These are phyloP conservation scores for Prochilodus magdalenae DNA, from an alignment of 2,113 vertebrate genomes.

Conservation along the genomic window DNA sequence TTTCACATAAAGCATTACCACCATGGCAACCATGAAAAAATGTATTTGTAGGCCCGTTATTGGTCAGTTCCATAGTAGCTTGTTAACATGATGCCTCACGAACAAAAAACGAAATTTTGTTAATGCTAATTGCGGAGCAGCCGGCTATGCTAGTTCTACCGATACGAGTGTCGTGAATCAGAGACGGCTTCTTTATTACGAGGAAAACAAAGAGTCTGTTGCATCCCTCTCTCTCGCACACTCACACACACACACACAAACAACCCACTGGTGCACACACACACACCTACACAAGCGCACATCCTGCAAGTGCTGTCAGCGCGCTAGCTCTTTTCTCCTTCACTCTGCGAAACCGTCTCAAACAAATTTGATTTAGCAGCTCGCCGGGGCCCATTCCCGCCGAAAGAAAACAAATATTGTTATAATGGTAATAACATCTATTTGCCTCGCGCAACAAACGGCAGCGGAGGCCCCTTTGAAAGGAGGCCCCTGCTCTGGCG, in stretches of 20 bases:
- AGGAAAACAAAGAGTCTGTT: conserved; percentile 1
- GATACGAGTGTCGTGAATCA: neutral
- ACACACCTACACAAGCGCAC: conserved; percentile 15
- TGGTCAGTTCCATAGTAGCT: too few species aligned
- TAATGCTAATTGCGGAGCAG: too few species aligned
- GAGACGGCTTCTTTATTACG: neutral
- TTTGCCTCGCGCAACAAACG: conserved; percentile 71
- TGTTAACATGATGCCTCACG: neutral
- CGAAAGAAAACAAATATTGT: conserved; percentile 84
- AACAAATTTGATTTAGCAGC: conserved; percentile 83
- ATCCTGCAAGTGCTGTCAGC: neutral
- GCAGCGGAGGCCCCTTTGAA: conserved; percentile 66
- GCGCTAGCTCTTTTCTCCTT: conserved; percentile 46
- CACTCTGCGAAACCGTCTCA: conserved; percentile 64
- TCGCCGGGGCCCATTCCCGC: conserved; percentile 63
- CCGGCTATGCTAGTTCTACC: too few species aligned
- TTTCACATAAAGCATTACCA: too few species aligned
- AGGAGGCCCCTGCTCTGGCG: conserved; percentile 64
- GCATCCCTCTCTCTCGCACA: neutral
- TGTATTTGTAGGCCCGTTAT: too few species aligned
- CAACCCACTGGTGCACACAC: neutral
- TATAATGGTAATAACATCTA: conserved; percentile 84
- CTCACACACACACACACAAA: neutral
- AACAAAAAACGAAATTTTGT: neutral
- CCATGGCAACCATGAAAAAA: too few species aligned